Conservation (phyloP, 2,888 invertebrate genomes). For the Mythimna pallens region DNA sequence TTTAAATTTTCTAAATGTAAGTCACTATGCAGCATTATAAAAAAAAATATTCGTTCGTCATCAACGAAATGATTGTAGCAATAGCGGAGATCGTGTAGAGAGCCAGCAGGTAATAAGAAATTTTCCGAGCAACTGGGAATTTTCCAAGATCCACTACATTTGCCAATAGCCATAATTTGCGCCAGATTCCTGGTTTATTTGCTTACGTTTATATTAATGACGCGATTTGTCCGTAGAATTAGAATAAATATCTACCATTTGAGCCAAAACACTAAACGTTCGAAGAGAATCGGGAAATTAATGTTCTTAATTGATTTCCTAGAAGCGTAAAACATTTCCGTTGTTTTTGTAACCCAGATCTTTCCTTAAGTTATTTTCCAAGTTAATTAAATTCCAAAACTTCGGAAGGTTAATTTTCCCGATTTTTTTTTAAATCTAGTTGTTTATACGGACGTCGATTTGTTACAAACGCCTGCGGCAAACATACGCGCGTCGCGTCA, state of each 20-base stretch:
- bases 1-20: background rate
- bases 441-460: constrained; percentile 13
- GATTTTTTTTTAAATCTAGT: constrained; percentile 9
- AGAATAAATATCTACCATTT: background rate
- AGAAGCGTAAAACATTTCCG: background rate
- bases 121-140: constrained; percentile 53
- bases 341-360: background rate
- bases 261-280: constrained; percentile 17
- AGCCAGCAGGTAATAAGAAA: constrained; percentile 41
- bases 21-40: background rate
- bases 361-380: background rate
- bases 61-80: constrained; percentile 9
- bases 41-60: background rate
- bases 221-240: constrained; percentile 13
- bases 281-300: background rate
- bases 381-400: background rate
- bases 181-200: constrained; percentile 35
- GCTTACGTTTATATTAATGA: constrained; percentile 33
- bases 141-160: constrained; percentile 53
- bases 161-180: constrained; percentile 36
- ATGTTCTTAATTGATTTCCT: constrained; percentile 1
- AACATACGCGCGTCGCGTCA: constrained; percentile 33
- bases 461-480: constrained; percentile 5
- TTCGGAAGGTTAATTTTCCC: too few relatives aligned
- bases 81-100: background rate